phyloP scores from a whole-genome alignment of 2,888 invertebrate species.

The Caradrina clavipalpis region DNA sequence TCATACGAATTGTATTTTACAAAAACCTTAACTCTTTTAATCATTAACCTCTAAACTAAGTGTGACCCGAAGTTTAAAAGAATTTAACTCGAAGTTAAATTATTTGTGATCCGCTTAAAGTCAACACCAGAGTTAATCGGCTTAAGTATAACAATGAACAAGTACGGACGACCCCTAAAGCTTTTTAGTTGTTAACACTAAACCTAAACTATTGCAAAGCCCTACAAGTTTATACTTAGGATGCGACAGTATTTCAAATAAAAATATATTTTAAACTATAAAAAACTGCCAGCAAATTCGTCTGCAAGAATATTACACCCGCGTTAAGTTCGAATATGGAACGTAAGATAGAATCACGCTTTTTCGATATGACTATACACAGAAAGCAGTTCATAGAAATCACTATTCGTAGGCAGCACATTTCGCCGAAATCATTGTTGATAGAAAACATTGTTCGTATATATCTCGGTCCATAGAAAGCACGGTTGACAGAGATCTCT shows the following conservation, averaged over 20 bases:
- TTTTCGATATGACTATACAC: too few relatives aligned
- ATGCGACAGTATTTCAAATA: neutral
- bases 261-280: too few relatives aligned
- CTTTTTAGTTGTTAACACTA: constrained; percentile 42
- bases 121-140: constrained; percentile 58
- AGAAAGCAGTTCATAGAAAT: too few relatives aligned
- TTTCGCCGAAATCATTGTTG: too few relatives aligned
- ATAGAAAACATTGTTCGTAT: too few relatives aligned
- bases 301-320: too few relatives aligned
- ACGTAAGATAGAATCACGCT: too few relatives aligned
- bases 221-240: constrained; percentile 12
- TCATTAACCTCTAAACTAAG: constrained; percentile 6
- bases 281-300: too few relatives aligned
- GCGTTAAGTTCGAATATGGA: too few relatives aligned
- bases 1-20: neutral
- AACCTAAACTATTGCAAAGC: constrained; percentile 33
- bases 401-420: too few relatives aligned
- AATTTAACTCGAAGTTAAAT: constrained; percentile 31
- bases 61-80: constrained; percentile 19
- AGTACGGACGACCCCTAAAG: constrained; percentile 49
- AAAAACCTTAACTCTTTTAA: neutral
- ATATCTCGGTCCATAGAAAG: too few relatives aligned
- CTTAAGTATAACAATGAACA: constrained; percentile 54
- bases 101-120: constrained; percentile 55
- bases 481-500: too few relatives aligned